These are phyloP conservation scores for Ochlodes sylvanus DNA, from an alignment of 2,888 invertebrate species.

Conservation along the genomic window DNA sequence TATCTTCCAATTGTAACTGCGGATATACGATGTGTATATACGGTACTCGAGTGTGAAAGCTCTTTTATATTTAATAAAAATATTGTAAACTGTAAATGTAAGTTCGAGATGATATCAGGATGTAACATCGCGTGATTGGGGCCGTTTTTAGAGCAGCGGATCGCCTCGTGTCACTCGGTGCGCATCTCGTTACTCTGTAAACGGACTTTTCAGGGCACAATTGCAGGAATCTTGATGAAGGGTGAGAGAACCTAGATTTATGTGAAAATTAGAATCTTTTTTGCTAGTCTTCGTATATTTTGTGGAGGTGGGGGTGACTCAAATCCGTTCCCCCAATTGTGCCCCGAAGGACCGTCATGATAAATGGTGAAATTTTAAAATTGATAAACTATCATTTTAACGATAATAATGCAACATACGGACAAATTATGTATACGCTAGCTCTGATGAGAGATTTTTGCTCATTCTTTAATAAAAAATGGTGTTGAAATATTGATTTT, in stretches of 20 bases:
- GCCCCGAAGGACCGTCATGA: constrained; percentile 24
- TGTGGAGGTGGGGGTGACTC: constrained; percentile 19
- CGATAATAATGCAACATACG: constrained; percentile 85
- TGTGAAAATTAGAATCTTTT: constrained; percentile 25
- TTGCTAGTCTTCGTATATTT: constrained; percentile 37
- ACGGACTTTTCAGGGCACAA: constrained; percentile 26
- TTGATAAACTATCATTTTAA: constrained; percentile 86
- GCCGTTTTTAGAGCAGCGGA: constrained; percentile 10
- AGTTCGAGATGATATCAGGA: constrained; percentile 71
- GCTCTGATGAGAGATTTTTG: constrained; percentile 86
- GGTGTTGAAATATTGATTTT: constrained; percentile 88
- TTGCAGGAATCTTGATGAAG: constrained; percentile 15
- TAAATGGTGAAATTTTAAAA: constrained; percentile 51
- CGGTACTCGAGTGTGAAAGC: constrained; percentile 76
- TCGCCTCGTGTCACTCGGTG: background rate
- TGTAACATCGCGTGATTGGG: constrained; percentile 38
- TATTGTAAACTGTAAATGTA: constrained; percentile 81
- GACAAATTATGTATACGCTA: constrained; percentile 92
- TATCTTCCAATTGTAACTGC: constrained; percentile 80
- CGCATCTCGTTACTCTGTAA: constrained; percentile 11
- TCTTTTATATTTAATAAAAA: constrained; percentile 83
- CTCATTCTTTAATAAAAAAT: constrained; percentile 84
- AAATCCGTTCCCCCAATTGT: constrained; percentile 8
- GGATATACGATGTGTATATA: constrained; percentile 83
- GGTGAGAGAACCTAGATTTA: constrained; percentile 13